Evolutionary conservation across 2,888 invertebrate genomes (phyloP).

Genomic region (Phasia obesa): DNA sequence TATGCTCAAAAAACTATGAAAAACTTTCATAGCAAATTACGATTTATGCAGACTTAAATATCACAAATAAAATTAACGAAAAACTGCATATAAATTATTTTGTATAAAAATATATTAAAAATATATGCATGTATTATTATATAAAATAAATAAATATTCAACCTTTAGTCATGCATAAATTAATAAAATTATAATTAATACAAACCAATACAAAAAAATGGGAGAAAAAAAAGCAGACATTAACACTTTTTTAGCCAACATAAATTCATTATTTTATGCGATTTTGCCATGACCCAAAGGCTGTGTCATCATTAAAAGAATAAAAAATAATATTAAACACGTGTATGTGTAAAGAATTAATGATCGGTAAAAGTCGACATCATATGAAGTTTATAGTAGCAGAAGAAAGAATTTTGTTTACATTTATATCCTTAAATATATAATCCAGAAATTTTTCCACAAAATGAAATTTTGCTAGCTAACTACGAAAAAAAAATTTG

Average conservation of each 20-base stretch:
- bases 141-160: conserved; percentile 27
- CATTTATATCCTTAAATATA: too few relatives aligned
- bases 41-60: too few relatives aligned
- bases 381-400: not conserved
- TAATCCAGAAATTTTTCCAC: too few relatives aligned
- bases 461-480: too few relatives aligned
- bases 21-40: too few relatives aligned
- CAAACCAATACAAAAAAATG: not conserved
- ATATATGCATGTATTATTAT: not conserved
- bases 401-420: not conserved
- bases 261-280: conserved; percentile 25
- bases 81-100: not conserved
- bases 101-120: not conserved
- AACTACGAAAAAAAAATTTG: too few relatives aligned
- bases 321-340: not conserved
- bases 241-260: not conserved
- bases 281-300: conserved; percentile 41
- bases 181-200: conserved; percentile 26
- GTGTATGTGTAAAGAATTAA: not conserved
- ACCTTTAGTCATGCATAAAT: conserved; percentile 30
- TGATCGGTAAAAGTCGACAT: not conserved
- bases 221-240: not conserved
- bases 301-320: conserved; percentile 8
- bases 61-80: too few relatives aligned
- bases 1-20: too few relatives aligned